Base-by-base conservation (phyloP, 2,888 invertebrate genomes). In the Girardia tigrina region DNA sequence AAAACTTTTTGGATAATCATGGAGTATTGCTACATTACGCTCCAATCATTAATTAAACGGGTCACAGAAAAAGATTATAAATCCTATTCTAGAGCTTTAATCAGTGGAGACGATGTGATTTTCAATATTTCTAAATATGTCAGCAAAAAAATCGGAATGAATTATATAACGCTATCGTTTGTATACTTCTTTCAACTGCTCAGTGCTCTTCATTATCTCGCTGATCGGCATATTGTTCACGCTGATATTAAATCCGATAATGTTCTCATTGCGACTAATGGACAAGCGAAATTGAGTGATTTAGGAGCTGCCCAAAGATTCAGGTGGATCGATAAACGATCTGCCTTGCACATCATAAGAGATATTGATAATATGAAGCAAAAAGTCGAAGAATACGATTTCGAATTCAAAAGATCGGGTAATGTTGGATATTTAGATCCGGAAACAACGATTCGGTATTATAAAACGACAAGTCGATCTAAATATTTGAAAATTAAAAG, bases 161-260 rank as follows among this genome's bases (percentile, higher is more conserved):
- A 56, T n/a, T 56, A 56, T 56, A n/a, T 20, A 2, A 16, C 6
- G n/a, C 2, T 56, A 20, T n/a, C 23, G n/a, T 56, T 56, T n/a
- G 6, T 56, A 2, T 56, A 56, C 23, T 56, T 56, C 4, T 56
- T 56, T 56, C 20, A 56, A 16, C 4, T 56, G n/a, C n/a, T 56
- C 2, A 12, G 56, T 56, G 56, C 56, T 20, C n/a, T 56, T 20
- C 8, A 56, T n/a, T 56, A 8, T 56, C n/a, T 56, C 6, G 56
- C 56, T 56, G 56, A 56, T 56, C 4, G 56, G n/a, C 56, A 56
- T 56, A 56, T 56, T 56, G 56, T 56, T 56, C 56, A 56, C n/a
- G 56, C 56, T 2, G 56, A 56, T 56, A 56, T 56, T n/a, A 56
- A 56, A 56, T 56, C 56, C 2, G 56, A 56, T 12, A 56, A 56